Evolutionary conservation across 2,888 invertebrate species (phyloP).

Genomic region (Diachrysia chrysitis): DNA sequence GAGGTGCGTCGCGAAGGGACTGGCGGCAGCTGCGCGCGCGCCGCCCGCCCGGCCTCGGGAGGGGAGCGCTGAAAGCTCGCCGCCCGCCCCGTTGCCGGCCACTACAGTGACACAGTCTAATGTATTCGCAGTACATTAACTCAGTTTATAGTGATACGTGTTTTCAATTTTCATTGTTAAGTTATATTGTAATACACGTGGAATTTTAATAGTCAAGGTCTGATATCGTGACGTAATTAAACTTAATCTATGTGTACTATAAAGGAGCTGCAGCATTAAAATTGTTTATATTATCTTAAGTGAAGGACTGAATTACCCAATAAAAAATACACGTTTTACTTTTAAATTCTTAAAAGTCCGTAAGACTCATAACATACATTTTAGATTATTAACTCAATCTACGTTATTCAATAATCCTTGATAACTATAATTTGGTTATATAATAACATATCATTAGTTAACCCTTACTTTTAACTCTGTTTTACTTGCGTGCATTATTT

Average conservation of each 20-base stretch:
- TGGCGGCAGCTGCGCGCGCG: constrained; percentile 69
- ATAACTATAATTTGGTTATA: too few relatives aligned
- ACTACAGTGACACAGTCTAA: constrained; percentile 37
- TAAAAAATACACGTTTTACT: too few relatives aligned
- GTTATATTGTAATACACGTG: not conserved
- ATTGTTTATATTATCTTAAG: too few relatives aligned
- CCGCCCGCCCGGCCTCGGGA: constrained; percentile 71
- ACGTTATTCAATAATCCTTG: too few relatives aligned
- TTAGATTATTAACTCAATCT: too few relatives aligned
- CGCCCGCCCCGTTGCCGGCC: constrained; percentile 74
- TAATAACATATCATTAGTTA: too few relatives aligned
- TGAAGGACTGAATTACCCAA: too few relatives aligned
- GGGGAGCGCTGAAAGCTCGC: constrained; percentile 79
- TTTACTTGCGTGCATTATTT: not conserved
- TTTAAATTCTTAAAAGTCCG: too few relatives aligned
- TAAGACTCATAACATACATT: too few relatives aligned
- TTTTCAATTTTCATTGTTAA: not conserved
- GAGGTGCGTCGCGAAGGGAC: constrained; percentile 83
- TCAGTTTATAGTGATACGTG: not conserved
- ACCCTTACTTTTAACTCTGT: not conserved
- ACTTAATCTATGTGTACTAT: too few relatives aligned
- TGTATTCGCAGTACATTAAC: constrained; percentile 43
- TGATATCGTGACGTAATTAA: too few relatives aligned
- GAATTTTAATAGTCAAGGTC: not conserved
- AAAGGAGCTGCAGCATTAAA: not conserved